phyloP scores from a whole-genome alignment of 2,888 invertebrate species.

The Anaspis maculata region DNA sequence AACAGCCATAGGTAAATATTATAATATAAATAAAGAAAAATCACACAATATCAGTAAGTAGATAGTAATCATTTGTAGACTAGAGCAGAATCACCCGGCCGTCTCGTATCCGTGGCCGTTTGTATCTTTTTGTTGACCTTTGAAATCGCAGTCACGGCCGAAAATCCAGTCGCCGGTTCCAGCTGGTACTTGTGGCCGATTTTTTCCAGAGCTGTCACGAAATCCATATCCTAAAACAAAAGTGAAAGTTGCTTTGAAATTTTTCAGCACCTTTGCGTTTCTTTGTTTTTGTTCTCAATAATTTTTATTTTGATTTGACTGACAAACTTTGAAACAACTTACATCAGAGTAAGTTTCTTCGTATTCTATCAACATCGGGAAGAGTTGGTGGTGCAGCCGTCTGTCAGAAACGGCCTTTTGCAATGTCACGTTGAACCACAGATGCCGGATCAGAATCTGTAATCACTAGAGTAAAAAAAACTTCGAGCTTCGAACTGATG shows the following conservation, averaged over 20 bases:
- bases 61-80: no score
- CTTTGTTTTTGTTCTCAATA: no score
- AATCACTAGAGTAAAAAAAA: no score
- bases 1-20: no score
- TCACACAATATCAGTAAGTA: no score
- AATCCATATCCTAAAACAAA: slow-evolving; percentile 34
- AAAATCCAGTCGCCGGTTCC: slow-evolving; percentile 50
- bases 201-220: slow-evolving; percentile 42
- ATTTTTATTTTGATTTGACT: no score
- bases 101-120: slow-evolving; percentile 40
- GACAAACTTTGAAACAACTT: slow-evolving; percentile 13
- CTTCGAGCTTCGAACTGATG: no score
- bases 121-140: slow-evolving; percentile 20
- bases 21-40: no score
- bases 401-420: slow-evolving; percentile 46
- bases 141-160: slow-evolving; percentile 52
- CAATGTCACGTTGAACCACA: slow-evolving; percentile 50
- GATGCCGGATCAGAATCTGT: slow-evolving; percentile 45
- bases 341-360: slow-evolving; percentile 45
- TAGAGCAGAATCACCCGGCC: slow-evolving; percentile 47
- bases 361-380: slow-evolving; percentile 47
- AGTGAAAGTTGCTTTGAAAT: not conserved
- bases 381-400: slow-evolving; percentile 56
- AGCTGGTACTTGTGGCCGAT: slow-evolving; percentile 48
- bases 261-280: no score